Base-by-base conservation (phyloP, 2,797 vertebrate species). In the Anguilla anguilla region DNA sequence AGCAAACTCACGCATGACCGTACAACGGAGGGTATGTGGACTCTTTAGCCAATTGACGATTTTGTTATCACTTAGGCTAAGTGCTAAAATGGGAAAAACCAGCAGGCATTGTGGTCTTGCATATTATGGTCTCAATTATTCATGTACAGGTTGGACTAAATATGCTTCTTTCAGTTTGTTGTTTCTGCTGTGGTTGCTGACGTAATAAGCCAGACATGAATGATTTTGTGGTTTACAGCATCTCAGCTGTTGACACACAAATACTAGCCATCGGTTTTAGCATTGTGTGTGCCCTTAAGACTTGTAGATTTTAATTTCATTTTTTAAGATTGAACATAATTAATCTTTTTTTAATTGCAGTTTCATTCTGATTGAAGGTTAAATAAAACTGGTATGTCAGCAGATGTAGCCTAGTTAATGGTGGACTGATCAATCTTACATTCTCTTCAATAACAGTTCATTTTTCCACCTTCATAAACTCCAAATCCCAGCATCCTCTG, bases 1-100 rank as follows among this genome's bases (percentile, higher is more conserved):
- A 94, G 88, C 87, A 92, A 92, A 85, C 91, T 99, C 92, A 93
- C 94, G 83, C 90, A 94, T 90, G 95, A 94, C 88, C 96, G 95
- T 90, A 96, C 95, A 92, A 91, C 91, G 59, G 96, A 98, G 92
- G 96, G 98, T 99, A 94, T 93, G 97, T 35, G 31, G 28, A 74
- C 28, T 74, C 31, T 35, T 74, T 74, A 74, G 69, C 31, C 69
- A 31, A 74, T 74, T 11, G 2, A 74, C n/a, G 0, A 9, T 69
- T 69, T n/a, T 28, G n/a, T 69, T 43, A 43, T 28, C 1, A 69
- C n/a, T 25, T 53, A 53, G 6, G 5, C n/a, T 69, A 69, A 61
- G 59, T 61, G 59, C 15, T 61, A 15, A 61, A 22, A 61, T 25
- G 17, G 11, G 11, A 61, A 61, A 61, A 22, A 61, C 22, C 59